phyloP scores from a whole-genome alignment of 1,140 invertebrate species.

The Cotesia typhae region DNA sequence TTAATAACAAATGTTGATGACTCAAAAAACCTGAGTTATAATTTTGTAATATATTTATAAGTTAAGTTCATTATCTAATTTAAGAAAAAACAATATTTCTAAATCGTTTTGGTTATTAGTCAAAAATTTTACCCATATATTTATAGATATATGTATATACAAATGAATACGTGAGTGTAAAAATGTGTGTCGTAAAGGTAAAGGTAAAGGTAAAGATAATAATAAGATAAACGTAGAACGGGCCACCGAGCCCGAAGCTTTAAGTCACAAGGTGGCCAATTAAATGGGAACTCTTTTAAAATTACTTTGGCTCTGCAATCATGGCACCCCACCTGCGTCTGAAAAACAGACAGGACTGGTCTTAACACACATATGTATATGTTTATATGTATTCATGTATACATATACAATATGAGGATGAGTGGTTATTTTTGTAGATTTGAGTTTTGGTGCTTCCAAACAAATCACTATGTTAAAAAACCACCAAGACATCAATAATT shows the following conservation, averaged over 20 bases:
- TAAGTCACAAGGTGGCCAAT: constrained; percentile 21
- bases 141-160: too few relatives aligned
- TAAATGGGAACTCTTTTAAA: constrained; percentile 24
- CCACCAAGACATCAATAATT: not conserved
- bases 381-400: too few relatives aligned
- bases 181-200: not conserved
- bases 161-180: too few relatives aligned
- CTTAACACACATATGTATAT: not conserved
- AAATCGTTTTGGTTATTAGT: not conserved
- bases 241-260: not conserved
- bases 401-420: not conserved
- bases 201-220: not conserved
- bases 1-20: not conserved
- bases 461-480: not conserved
- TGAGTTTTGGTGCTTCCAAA: constrained; percentile 5
- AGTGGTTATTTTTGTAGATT: not conserved
- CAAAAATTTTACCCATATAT: not conserved
- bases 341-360: constrained; percentile 11
- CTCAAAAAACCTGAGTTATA: not conserved
- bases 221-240: constrained; percentile 2
- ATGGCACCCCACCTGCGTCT: constrained; percentile 13
- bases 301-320: constrained; percentile 16
- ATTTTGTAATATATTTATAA: not conserved
- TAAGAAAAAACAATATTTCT: not conserved
- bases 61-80: too few relatives aligned